Evolutionary conservation across 2,797 vertebrate species (phyloP).

Genomic region (Semotilus atromaculatus): DNA sequence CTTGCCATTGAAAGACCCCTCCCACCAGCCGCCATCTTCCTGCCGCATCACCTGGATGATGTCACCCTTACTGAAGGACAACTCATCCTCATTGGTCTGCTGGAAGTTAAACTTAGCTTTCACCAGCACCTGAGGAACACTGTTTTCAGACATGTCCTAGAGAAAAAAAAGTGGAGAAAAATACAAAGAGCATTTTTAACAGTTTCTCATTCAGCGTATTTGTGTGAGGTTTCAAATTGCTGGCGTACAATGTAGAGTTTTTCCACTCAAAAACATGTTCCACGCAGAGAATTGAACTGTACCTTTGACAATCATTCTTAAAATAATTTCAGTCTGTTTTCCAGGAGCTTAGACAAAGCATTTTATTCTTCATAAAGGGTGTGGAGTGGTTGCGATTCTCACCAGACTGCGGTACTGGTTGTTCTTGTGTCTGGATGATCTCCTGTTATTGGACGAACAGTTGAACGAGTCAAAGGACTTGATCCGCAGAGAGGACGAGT

Average conservation of each 20-base stretch:
- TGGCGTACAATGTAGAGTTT: no score
- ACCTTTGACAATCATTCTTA: not conserved
- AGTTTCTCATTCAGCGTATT: not conserved
- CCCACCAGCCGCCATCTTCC: conserved; percentile 99
- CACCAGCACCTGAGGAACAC: conserved; percentile 89
- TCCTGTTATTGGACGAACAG: conserved; percentile 86
- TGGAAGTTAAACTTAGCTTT: conserved; percentile 97
- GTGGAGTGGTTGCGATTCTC: conserved; percentile 61
- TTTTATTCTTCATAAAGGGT: not conserved
- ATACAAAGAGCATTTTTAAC: not conserved
- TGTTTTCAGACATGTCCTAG: conserved; percentile 98
- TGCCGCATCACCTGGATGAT: conserved; percentile 93
- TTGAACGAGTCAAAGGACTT: conserved; percentile 96
- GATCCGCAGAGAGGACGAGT: conserved; percentile 91
- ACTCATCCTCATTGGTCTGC: conserved; percentile 98
- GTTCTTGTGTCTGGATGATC: conserved; percentile 91
- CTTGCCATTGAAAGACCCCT: conserved; percentile 88
- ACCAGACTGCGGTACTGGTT: conserved; percentile 98
- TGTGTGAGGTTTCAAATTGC: not conserved
- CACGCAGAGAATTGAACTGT: not conserved
- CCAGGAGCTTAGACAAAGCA: not conserved
- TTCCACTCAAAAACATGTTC: not conserved
- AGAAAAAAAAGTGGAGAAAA: not conserved
- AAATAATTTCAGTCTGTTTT: conserved; percentile 1
- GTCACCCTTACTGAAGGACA: conserved; percentile 94